Evolutionary conservation across 2,113 vertebrate species (phyloP), one percentile per base, ranked within the genome.

Genomic region (Penelope pileata): DNA sequence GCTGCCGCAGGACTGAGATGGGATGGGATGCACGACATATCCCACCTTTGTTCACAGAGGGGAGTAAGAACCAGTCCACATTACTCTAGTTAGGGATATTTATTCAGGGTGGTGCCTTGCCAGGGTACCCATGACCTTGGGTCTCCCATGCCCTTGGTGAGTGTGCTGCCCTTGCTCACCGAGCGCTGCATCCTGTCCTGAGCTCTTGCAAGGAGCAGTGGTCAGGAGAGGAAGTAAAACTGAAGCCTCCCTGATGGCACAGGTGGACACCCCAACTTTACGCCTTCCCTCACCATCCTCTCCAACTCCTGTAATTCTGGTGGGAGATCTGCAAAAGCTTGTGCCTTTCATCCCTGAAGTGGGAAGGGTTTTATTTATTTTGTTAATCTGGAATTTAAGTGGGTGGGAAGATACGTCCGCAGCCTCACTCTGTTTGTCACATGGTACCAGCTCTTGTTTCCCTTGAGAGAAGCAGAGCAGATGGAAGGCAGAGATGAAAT

Each of bases 401-500:
- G 91, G 92, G 91, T 87, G 83, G 96, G 92, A 92, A 93, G 93
- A 64, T 75, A 79, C 93, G 40, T 76, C 43, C 10, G 73, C 86
- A 91, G 81, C 80, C 68, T 69, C 0, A 0, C 60, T 93, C 86
- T 50, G 4, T 53, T 82, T 1, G 0, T 95, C 93, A 77, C 87
- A 1, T 85, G 81, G 82, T 10, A 40, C 78, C 79, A 47, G 38
- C 83, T 83, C 93, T 66, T 47, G 63, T 80, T 95, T 96, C 79
- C 89, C 82, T 86, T 32, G 91, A 91, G 95, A 96, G 87, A 88
- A 73, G 69, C 79, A 83, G 54, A 95, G 80, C 95, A 96, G 95
- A 95, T 96, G 94, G 94, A 86, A 96, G 67, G 93, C 82, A 83
- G 68, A 96, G 93, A 96, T 94, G 93, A 96, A 96, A 95, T 91